Base-by-base conservation (phyloP, 2,888 invertebrate species). In the Notodonta dromedarius region DNA sequence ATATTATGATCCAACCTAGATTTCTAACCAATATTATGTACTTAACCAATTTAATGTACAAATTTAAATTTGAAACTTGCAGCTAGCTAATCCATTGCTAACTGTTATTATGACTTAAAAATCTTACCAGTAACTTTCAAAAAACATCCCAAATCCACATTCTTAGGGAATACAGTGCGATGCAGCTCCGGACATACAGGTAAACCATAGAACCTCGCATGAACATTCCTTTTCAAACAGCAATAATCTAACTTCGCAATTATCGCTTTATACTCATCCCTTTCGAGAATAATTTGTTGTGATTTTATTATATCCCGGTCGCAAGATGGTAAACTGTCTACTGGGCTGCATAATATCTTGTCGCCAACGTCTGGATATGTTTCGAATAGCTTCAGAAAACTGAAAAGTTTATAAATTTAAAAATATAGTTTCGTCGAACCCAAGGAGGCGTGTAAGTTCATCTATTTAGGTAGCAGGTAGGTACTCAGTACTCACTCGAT, bases 371-470 rank as follows among this genome's bases (percentile, higher is more conserved):
- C 94, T 40, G 95, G 94, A 82, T 95, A 94, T 56, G 94, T 94
- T 85, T 96, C 97, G 81, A 96, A 96, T 58, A 97, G 84, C 70
- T 95, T 95, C 65, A 96, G 87, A 82, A 96, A 96, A 84, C 97
- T 97, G 80, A 39, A 94, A 94, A 46, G 11, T 42, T 9, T 1
- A 42, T 42, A 11, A 42, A 42, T 42, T 40, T 42, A 42, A 42
- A 42, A 42, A 42, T 40, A 42, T 11, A 9, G 11, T 42, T 2
- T 11, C 35, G 35, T 35, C 35, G 2, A 35, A 35, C 2, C 7
- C 2, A 35, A 6, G 35, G 7, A 35, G 35, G 2, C 1, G 1
- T 24, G 2, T 24, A 24, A 2, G 24, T 2, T 24, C 2, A 24
- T 24, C 24, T 24, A 24, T 40, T 6, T 40, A 40, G n/a, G n/a